A percentile compares a stretch with the other conserved stretches of the same genome.
These are phyloP conservation scores for Drosophila biarmipes DNA, from an alignment of 1,140 invertebrate species.

Conservation along the genomic window DNA sequence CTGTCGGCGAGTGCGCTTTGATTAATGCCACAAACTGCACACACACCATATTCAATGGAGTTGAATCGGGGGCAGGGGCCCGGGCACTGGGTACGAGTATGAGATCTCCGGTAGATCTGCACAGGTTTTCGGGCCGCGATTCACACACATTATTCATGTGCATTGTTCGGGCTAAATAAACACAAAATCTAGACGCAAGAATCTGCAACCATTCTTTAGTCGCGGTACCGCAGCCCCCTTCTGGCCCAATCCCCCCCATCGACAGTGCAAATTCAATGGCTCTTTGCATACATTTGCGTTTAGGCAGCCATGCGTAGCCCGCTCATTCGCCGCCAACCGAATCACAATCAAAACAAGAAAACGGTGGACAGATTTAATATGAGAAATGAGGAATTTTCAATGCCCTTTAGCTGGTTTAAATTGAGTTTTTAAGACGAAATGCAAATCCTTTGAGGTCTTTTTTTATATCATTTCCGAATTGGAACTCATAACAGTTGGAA, in stretches of 20 bases:
- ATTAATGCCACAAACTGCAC: slow-evolving; percentile 74
- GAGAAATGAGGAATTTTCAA: background rate
- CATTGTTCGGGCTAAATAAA: slow-evolving; percentile 79
- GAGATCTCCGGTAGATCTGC: slow-evolving; percentile 65
- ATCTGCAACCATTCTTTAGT: slow-evolving; percentile 79
- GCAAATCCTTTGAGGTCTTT: too few relatives aligned
- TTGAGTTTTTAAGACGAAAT: too few relatives aligned
- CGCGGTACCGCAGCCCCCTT: background rate
- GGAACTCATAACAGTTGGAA: too few relatives aligned
- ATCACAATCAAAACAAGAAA: slow-evolving; percentile 62
- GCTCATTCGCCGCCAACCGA: slow-evolving; percentile 43
- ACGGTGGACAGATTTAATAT: slow-evolving; percentile 50
- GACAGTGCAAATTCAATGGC: slow-evolving; percentile 75
- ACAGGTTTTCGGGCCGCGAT: slow-evolving; percentile 74
- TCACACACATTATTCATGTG: slow-evolving; percentile 83
- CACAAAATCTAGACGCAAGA: slow-evolving; percentile 81
- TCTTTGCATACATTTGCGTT: slow-evolving; percentile 83
- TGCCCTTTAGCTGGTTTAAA: slow-evolving; percentile 2
- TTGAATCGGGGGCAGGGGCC: slow-evolving; percentile 3
- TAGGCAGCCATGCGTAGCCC: slow-evolving; percentile 78
- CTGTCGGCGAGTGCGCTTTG: slow-evolving; percentile 73
- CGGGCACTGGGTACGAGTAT: background rate
- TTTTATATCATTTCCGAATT: background rate
- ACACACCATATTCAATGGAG: slow-evolving; percentile 54
- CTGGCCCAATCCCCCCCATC: background rate